These are phyloP conservation scores for Tinamus guttatus DNA, from an alignment of 2,113 vertebrate genomes.

Conservation along the genomic window DNA sequence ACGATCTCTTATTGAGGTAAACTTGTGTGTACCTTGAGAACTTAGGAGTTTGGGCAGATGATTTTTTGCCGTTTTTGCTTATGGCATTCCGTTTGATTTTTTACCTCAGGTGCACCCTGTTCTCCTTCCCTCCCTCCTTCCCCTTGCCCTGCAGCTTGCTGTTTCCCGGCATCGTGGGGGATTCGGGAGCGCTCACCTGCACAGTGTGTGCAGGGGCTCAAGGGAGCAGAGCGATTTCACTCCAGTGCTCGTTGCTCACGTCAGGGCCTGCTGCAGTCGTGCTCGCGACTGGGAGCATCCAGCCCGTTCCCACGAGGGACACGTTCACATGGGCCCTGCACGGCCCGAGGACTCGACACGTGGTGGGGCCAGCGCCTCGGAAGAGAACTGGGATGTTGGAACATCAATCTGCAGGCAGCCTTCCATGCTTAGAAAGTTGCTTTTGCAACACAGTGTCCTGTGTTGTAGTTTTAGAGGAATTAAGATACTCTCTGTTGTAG, in stretches of 20 bases:
- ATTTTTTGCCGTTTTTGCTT: too few relatives aligned
- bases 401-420: background rate
- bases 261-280: fast-evolving
- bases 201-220: too few relatives aligned
- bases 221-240: background rate
- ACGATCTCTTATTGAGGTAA: too few relatives aligned
- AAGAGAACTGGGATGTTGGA: background rate
- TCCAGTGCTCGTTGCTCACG: too few relatives aligned
- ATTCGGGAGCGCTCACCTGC: fast-evolving
- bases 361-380: background rate
- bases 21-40: too few relatives aligned
- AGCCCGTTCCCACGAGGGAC: background rate
- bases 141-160: too few relatives aligned
- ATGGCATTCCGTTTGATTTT: too few relatives aligned
- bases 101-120: too few relatives aligned
- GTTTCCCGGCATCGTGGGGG: background rate
- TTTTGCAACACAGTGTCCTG: background rate
- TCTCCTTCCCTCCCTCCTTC: too few relatives aligned
- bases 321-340: fast-evolving
- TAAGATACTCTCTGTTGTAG: background rate
- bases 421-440: background rate
- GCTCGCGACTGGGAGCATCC: too few relatives aligned
- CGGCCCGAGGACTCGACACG: background rate
- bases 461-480: background rate
- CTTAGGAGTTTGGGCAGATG: too few relatives aligned